Conservation (phyloP, 2,797 vertebrate species). For the Fringilla coelebs region DNA sequence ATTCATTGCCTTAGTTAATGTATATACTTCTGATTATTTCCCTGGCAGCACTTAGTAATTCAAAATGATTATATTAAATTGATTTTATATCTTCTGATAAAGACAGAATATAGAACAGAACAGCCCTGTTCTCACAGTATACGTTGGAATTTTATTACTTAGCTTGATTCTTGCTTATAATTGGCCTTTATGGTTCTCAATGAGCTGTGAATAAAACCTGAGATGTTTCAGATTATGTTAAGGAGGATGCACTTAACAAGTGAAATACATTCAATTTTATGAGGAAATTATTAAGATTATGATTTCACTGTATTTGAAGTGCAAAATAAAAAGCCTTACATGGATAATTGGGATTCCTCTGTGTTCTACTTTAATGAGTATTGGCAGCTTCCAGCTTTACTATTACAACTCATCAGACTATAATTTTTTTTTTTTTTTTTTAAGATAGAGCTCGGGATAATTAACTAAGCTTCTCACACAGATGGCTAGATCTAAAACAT, state of each 20-base stretch:
- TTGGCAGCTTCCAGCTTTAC: neutral
- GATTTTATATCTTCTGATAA: slow-evolving; percentile 32
- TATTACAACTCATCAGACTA: neutral
- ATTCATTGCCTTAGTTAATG: neutral
- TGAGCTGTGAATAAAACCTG: slow-evolving; percentile 45
- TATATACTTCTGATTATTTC: neutral
- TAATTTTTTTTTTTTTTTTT: neutral
- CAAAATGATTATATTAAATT: slow-evolving; percentile 35
- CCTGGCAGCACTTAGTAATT: slow-evolving; percentile 11
- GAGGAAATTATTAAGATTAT: slow-evolving; percentile 8
- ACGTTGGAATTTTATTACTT: slow-evolving; percentile 30
- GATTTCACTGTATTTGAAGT: slow-evolving; percentile 10
- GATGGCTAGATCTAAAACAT: neutral
- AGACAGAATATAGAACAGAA: neutral
- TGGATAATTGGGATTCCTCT: neutral
- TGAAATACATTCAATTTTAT: slow-evolving; percentile 16
- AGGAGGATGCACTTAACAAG: neutral
- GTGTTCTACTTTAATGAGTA: neutral
- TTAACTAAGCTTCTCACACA: neutral
- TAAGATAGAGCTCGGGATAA: neutral
- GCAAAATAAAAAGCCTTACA: neutral
- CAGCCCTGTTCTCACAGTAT: neutral
- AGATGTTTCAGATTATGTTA: slow-evolving; percentile 21
- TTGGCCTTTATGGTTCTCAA: slow-evolving; percentile 19
- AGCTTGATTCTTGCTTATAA: slow-evolving; percentile 2